Evolutionary conservation across 1,140 invertebrate genomes (phyloP), one percentile per base, ranked within the genome.

Genomic region (Neodiprion fabricii): DNA sequence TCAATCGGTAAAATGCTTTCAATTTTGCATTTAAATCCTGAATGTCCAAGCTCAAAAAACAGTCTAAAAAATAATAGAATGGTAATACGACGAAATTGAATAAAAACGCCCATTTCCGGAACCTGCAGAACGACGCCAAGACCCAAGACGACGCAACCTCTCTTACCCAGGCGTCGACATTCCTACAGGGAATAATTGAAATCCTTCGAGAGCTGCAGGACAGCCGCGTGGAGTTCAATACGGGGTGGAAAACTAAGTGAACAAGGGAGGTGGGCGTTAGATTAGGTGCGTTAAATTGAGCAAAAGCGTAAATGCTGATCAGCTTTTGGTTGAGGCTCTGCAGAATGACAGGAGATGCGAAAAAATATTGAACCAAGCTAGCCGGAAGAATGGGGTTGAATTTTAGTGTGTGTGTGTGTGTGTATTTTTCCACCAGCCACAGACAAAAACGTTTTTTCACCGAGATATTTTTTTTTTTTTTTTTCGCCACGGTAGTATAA

Each of bases 101-200:
- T 17, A 65, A 21, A 14, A 21, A 14, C 12, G 61, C 61, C 17
- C 61, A 21, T 65, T 65, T 65, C 17, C 7, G 1, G 12, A 65
- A 7, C 12, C 61, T 65, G 17, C 12, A 1, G 61, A 65, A 65
- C 1, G 17, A 14, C 17, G 17, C 61, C 12, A 17, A 17, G 67
- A 14, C 12, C 5, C 10, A 69, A 69, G 40, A 69, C 68, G 67
- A 78, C 72, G 68, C 28, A 67, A 77, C 49, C 74, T 75, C 74
- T 77, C 78, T 75, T 79, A 73, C 49, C 71, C 78, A 72, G n/a
- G 79, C 78, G 65, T 78, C 72, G 75, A 81, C 79, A 67, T 81
- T 81, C 73, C 78, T 78, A 49, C 49, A 48, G 53, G 66, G 70
- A 74, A 76, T 81, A 76, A 79, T 81, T 79, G 74, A 78, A 79